Conservation (phyloP, 2,888 invertebrate genomes). For the Scaptomyza tumidula region DNA sequence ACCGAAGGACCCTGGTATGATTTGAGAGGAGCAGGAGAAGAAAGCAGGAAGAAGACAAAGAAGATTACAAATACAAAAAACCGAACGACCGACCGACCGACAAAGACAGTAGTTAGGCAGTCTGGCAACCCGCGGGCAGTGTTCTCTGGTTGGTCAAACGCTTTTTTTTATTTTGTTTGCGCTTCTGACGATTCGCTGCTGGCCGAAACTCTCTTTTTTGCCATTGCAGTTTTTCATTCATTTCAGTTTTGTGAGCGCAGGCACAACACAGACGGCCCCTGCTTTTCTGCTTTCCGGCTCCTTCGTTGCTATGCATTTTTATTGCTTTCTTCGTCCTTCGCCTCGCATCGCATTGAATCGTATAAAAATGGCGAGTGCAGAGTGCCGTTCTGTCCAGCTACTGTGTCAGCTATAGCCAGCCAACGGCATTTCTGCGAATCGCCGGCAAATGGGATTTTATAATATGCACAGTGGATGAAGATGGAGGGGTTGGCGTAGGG, state of each 20-base stretch:
- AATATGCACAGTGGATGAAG: slow-evolving; percentile 26
- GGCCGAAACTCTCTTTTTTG: slow-evolving; percentile 37
- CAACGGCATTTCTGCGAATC: slow-evolving; percentile 64
- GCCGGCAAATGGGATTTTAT: slow-evolving; percentile 61
- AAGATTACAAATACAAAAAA: neutral
- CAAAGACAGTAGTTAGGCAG: slow-evolving; percentile 1
- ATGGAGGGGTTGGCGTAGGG: neutral
- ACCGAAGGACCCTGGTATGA: no score
- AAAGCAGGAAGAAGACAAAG: neutral
- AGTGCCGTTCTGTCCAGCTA: slow-evolving; percentile 11
- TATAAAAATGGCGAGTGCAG: slow-evolving; percentile 47
- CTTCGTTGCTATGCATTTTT: slow-evolving; percentile 16
- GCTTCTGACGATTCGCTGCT: slow-evolving; percentile 52
- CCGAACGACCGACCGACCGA: neutral
- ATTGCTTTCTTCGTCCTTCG: slow-evolving; percentile 18
- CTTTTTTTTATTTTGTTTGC: slow-evolving; percentile 43
- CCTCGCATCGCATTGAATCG: slow-evolving; percentile 32
- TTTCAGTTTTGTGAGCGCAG: neutral
- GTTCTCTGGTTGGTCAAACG: slow-evolving; percentile 66
- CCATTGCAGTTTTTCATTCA: slow-evolving; percentile 58
- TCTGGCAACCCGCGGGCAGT: slow-evolving; percentile 39
- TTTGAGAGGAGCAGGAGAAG: neutral
- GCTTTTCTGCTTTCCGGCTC: slow-evolving; percentile 10
- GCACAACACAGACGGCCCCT: slow-evolving; percentile 13
- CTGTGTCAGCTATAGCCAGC: slow-evolving; percentile 32